A percentile compares a stretch with the other conserved stretches of the same genome.
Conservation (phyloP, 2,113 vertebrate species). For the Pavo muticus region DNA sequence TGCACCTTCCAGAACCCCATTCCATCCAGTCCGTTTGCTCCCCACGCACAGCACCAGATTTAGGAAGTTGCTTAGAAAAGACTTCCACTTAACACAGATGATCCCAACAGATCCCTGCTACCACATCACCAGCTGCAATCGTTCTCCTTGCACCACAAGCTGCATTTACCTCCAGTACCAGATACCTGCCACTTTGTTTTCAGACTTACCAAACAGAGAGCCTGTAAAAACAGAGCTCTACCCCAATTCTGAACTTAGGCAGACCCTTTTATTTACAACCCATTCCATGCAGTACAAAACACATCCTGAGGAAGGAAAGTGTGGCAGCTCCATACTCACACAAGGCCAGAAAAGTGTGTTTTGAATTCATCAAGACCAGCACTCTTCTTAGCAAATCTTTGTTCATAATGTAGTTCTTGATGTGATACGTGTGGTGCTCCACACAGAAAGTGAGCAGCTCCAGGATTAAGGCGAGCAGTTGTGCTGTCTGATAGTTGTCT, state of each 20-base stretch:
- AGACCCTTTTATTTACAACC: rapidly evolving
- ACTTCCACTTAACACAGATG: neutral
- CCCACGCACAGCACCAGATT: neutral
- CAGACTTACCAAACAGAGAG: neutral
- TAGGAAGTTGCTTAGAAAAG: neutral
- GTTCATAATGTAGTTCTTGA: constrained; percentile 99
- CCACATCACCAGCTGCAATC: neutral
- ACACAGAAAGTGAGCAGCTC: constrained; percentile 97
- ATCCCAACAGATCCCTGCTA: neutral
- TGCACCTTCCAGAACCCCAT: neutral
- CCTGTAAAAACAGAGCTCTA: neutral
- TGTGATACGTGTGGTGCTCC: constrained; percentile 97
- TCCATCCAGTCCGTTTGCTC: neutral
- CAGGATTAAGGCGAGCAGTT: constrained; percentile 95
- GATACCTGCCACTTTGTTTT: neutral
- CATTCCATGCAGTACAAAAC: neutral
- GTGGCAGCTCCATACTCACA: constrained; percentile 86
- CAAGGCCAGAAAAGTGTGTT: constrained; percentile 96
- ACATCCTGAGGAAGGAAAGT: neutral
- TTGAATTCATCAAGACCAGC: constrained; percentile 97
- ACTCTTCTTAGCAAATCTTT: constrained; percentile 97
- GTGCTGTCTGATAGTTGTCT: constrained; percentile 99
- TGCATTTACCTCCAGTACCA: neutral
- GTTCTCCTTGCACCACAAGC: neutral
- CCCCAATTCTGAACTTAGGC: rapidly evolving